phyloP scores from a whole-genome alignment of 1,140 invertebrate genomes.

The Linepithema humile region DNA sequence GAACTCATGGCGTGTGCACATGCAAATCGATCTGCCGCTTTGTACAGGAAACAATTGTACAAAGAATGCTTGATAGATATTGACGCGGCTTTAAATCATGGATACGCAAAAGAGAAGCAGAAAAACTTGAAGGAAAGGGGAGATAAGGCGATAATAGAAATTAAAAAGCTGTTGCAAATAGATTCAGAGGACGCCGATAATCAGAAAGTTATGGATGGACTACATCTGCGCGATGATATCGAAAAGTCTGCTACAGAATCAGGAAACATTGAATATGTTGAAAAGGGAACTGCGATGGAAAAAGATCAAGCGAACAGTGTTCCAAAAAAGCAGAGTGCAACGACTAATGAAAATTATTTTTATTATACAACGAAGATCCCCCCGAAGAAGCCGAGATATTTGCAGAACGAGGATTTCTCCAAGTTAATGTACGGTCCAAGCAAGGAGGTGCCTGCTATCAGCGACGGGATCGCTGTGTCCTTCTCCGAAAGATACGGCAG shows the following conservation, averaged over 20 bases:
- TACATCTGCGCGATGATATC: neutral
- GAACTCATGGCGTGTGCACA: slow-evolving; percentile 80
- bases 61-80: slow-evolving; percentile 83
- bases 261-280: neutral
- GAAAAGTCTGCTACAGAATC: neutral
- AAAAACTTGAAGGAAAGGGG: slow-evolving; percentile 78
- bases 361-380: neutral
- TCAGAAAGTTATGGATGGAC: neutral
- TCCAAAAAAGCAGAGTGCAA: neutral
- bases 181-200: slow-evolving; percentile 24
- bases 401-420: slow-evolving; percentile 72
- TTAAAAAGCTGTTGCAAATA: slow-evolving; percentile 70
- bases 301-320: slow-evolving; percentile 26
- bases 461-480: slow-evolving; percentile 86
- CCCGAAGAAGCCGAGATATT: slow-evolving; percentile 70
- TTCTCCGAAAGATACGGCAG: slow-evolving; percentile 87
- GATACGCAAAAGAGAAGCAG: slow-evolving; percentile 81
- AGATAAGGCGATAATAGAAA: slow-evolving; percentile 74
- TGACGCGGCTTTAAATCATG: slow-evolving; percentile 78
- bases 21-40: slow-evolving; percentile 83
- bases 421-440: slow-evolving; percentile 78
- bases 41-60: slow-evolving; percentile 81
- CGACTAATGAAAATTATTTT: neutral
- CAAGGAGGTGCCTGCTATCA: slow-evolving; percentile 85
- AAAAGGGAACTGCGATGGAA: neutral